phyloP scores from a whole-genome alignment of 2,888 invertebrate species.

The Trachelus stipa region DNA sequence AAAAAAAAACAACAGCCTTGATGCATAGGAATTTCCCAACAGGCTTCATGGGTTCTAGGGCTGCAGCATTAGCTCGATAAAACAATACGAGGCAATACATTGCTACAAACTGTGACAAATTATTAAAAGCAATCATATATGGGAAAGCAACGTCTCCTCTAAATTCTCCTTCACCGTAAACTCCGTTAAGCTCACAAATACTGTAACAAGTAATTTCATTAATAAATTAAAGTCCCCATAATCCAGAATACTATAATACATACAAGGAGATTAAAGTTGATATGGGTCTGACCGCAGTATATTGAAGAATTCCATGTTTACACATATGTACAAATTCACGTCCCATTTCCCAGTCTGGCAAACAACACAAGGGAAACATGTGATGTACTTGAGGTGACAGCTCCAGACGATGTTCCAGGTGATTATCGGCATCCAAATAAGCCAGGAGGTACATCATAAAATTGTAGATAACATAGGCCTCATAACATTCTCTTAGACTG shows the following conservation, averaged over 20 bases:
- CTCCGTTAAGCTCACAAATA: constrained; percentile 85
- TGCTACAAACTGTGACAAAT: constrained; percentile 93
- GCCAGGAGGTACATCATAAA: constrained; percentile 95
- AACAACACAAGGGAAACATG: constrained; percentile 91
- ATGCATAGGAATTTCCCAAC: constrained; percentile 96
- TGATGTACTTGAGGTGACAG: constrained; percentile 88
- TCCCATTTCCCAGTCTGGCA: constrained; percentile 95
- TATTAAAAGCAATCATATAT: constrained; percentile 89
- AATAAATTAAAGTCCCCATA: neutral
- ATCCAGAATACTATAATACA: constrained; percentile 60
- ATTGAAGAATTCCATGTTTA: constrained; percentile 96
- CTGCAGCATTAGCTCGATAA: constrained; percentile 88
- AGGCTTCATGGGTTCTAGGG: constrained; percentile 92
- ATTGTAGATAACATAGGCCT: constrained; percentile 98
- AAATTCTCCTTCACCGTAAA: constrained; percentile 94
- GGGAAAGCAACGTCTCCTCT: constrained; percentile 87
- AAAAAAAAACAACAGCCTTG: constrained; percentile 97
- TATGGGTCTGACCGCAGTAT: constrained; percentile 90
- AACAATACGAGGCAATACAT: constrained; percentile 97
- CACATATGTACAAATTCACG: constrained; percentile 93
- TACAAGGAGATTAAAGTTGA: constrained; percentile 92
- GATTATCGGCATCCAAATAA: constrained; percentile 88
- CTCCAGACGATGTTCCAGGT: constrained; percentile 84
- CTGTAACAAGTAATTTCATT: constrained; percentile 66
- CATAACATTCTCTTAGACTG: constrained; percentile 94